These are phyloP conservation scores for Apodemia duryi DNA, from an alignment of 2,888 invertebrate genomes.

Conservation along the genomic window DNA sequence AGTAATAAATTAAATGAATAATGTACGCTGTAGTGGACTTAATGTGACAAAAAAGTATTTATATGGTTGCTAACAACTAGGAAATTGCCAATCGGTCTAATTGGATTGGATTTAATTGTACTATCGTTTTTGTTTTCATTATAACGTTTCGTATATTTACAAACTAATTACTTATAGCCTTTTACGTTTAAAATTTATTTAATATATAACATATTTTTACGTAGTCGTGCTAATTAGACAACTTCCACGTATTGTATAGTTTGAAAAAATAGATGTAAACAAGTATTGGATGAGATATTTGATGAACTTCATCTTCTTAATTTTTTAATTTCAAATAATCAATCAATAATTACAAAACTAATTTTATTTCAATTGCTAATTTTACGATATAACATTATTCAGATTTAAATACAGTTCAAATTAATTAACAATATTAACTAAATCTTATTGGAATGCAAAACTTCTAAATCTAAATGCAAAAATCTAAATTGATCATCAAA, in stretches of 20 bases:
- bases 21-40: background rate
- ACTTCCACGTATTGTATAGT: too few relatives aligned
- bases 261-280: too few relatives aligned
- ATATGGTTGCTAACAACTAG: constrained; percentile 9
- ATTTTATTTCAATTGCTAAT: background rate
- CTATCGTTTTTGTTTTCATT: constrained; percentile 16
- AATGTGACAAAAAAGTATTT: constrained; percentile 10
- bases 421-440: background rate
- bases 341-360: background rate
- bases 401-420: background rate
- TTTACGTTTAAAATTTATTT: too few relatives aligned
- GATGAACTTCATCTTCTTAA: too few relatives aligned
- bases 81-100: constrained; percentile 13
- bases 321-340: too few relatives aligned
- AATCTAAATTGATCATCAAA: background rate
- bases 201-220: too few relatives aligned
- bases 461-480: background rate
- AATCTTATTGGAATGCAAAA: background rate
- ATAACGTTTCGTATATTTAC: background rate
- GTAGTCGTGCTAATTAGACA: too few relatives aligned
- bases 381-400: background rate
- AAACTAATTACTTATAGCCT: background rate
- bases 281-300: too few relatives aligned
- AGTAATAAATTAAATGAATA: constrained; percentile 8
- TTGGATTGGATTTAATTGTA: constrained; percentile 16